phyloP scores from a whole-genome alignment of 2,888 invertebrate species.

The Tigriopus californicus region DNA sequence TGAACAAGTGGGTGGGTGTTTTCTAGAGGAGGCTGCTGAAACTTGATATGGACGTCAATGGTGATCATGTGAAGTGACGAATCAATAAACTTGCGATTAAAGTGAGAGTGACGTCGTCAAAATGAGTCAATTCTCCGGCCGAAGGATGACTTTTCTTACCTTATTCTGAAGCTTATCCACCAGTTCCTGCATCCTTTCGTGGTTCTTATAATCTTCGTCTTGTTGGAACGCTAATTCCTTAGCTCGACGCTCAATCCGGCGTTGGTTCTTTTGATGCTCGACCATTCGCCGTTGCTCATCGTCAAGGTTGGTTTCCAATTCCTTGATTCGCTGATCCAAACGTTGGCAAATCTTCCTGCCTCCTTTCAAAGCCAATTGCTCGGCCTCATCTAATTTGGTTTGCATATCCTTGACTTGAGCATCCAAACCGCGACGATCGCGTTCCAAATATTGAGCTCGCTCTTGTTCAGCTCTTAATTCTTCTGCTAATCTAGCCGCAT shows the following conservation, averaged over 20 bases:
- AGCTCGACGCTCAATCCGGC: conserved; percentile 34
- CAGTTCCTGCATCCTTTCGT: conserved; percentile 97
- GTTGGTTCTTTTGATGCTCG: conserved; percentile 35
- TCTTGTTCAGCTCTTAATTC: conserved; percentile 98
- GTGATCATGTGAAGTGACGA: too few relatives aligned
- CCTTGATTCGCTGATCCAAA: conserved; percentile 19
- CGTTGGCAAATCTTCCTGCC: conserved; percentile 20
- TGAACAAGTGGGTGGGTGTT: neutral
- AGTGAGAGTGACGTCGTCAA: too few relatives aligned
- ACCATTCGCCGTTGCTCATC: conserved; percentile 36
- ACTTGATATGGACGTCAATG: neutral
- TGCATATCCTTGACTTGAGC: conserved; percentile 96
- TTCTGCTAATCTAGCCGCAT: conserved; percentile 77
- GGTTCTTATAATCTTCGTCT: conserved; percentile 99
- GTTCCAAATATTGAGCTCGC: conserved; percentile 94
- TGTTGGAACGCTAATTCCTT: conserved; percentile 27
- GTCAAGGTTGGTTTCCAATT: conserved; percentile 27
- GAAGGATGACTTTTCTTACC: too few relatives aligned
- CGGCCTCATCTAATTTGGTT: conserved; percentile 38
- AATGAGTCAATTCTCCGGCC: too few relatives aligned
- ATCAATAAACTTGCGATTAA: too few relatives aligned
- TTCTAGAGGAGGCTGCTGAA: neutral
- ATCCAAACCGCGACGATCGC: conserved; percentile 92
- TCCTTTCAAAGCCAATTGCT: conserved; percentile 36
- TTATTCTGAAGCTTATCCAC: conserved; percentile 99